Evolutionary conservation across 2,797 vertebrate species (phyloP).

Genomic region (Gila robusta): DNA sequence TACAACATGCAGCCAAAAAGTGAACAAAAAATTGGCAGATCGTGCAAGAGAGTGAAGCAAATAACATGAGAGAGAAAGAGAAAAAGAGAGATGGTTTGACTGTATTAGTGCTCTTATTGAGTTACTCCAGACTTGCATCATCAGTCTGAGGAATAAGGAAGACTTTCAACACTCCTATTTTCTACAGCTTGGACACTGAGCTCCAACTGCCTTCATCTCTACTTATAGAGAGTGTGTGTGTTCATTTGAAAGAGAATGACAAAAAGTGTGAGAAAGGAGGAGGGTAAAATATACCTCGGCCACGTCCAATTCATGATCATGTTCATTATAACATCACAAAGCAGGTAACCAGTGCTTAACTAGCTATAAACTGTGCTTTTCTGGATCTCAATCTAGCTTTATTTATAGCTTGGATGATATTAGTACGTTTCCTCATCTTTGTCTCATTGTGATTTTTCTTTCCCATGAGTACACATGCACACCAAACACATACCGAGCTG

Average conservation of each 20-base stretch:
- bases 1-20: conserved; percentile 26
- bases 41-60: conserved; percentile 18
- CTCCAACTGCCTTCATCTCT: conserved; percentile 34
- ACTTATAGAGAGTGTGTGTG: not conserved
- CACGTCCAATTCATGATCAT: not conserved
- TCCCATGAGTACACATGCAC: not conserved
- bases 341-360: not conserved
- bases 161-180: conserved; percentile 36
- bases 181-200: conserved; percentile 24
- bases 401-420: not conserved
- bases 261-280: conserved; percentile 16
- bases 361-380: not conserved
- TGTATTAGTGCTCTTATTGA: conserved; percentile 27
- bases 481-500: conserved; percentile 85
- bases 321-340: not conserved
- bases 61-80: conserved; percentile 7
- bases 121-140: conserved; percentile 45
- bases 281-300: not conserved
- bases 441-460: not conserved
- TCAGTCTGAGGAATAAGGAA: conserved; percentile 30
- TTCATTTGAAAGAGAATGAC: not conserved
- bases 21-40: not conserved
- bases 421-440: too few relatives aligned
- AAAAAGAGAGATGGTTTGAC: conserved; percentile 35
- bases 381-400: not conserved